Percentiles rank a stretch among this genome's conserved stretches.
Conservation (phyloP, 2,797 vertebrate genomes). For the Glossophaga mutica region DNA sequence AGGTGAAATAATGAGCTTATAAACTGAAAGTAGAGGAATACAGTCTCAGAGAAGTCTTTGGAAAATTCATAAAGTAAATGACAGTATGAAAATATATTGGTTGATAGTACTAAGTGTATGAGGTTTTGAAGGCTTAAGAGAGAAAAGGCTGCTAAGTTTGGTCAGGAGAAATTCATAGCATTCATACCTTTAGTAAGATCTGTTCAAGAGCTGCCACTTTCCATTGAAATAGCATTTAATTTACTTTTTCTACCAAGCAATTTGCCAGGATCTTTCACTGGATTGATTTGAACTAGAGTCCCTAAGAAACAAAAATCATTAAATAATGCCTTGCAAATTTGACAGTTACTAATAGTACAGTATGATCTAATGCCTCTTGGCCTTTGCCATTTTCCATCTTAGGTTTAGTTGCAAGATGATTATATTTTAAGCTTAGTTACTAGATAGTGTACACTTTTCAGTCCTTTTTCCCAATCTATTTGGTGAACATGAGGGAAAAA, state of each 20-base stretch:
- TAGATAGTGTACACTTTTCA: background rate
- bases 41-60: background rate
- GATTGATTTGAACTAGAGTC: background rate
- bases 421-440: background rate
- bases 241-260: background rate
- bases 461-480: conserved; percentile 1
- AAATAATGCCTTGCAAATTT: background rate
- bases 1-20: background rate
- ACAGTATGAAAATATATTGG: background rate
- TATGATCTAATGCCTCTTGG: background rate
- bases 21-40: background rate
- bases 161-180: background rate
- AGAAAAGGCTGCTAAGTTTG: background rate
- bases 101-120: background rate
- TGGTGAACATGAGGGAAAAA: conserved; percentile 12
- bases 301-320: background rate
- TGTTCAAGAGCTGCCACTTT: background rate
- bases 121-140: background rate
- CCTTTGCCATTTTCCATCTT: background rate
- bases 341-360: background rate
- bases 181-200: background rate
- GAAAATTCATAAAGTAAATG: background rate
- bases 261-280: background rate
- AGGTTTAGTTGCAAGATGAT: background rate
- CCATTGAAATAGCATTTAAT: conserved; percentile 1